These are phyloP conservation scores for Triops cancriformis DNA, from an alignment of 1,140 invertebrate species.

Conservation along the genomic window DNA sequence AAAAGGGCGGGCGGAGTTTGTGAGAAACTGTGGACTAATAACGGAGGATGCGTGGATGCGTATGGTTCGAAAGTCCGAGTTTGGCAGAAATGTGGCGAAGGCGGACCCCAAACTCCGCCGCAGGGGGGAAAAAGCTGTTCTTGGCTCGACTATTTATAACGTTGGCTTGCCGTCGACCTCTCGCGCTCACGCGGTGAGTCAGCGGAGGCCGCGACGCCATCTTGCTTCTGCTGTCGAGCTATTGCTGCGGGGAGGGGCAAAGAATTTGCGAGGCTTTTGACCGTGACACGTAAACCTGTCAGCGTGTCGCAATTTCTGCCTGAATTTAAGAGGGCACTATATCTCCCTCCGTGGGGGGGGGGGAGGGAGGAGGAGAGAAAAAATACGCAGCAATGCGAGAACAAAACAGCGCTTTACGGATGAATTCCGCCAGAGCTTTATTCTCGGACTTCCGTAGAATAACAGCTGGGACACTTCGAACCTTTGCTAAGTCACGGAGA, in stretches of 20 bases:
- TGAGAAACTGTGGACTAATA: neutral
- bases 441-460: too few relatives aligned
- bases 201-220: neutral
- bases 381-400: too few relatives aligned
- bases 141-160: neutral
- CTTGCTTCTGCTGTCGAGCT: too few relatives aligned
- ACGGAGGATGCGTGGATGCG: neutral
- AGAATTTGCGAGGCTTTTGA: neutral
- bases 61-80: neutral
- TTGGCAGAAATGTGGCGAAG: neutral
- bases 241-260: neutral
- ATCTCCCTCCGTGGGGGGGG: too few relatives aligned
- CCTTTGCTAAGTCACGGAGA: too few relatives aligned
- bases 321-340: too few relatives aligned
- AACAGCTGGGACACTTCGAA: too few relatives aligned
- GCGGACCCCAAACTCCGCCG: neutral
- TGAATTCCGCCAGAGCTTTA: too few relatives aligned
- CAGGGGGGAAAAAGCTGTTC: neutral
- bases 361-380: too few relatives aligned
- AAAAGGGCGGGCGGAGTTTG: neutral
- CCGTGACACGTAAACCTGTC: conserved; percentile 1
- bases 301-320: neutral
- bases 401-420: too few relatives aligned
- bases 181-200: neutral
- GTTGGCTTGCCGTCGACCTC: neutral